Evolutionary conservation across 2,797 vertebrate genomes (phyloP).

Genomic region (Sebastes umbrosus): DNA sequence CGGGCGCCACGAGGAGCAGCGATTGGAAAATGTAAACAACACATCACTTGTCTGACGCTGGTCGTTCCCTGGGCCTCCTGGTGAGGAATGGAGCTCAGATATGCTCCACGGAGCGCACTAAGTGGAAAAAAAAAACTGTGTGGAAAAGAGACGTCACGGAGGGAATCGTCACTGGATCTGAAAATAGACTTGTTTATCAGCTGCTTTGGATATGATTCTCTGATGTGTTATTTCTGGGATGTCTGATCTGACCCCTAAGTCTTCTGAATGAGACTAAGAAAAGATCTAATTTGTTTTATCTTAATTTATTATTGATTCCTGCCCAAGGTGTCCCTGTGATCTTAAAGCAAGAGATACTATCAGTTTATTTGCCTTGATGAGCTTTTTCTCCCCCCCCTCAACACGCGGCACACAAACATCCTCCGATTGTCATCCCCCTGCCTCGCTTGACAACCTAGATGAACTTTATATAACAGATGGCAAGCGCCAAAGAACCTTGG

Average conservation of each 20-base stretch:
- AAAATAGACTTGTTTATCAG: constrained; percentile 23
- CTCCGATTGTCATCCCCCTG: constrained; percentile 17
- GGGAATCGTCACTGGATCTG: background rate
- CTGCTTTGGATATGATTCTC: background rate
- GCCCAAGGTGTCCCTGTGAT: constrained; percentile 59
- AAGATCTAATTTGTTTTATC: constrained; percentile 47
- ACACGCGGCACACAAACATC: constrained; percentile 10
- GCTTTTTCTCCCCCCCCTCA: background rate
- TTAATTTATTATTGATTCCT: constrained; percentile 55
- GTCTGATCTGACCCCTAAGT: constrained; percentile 15
- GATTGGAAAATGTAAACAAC: constrained; percentile 56
- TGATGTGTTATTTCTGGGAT: constrained; percentile 21
- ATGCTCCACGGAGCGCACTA: background rate
- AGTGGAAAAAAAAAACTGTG: background rate
- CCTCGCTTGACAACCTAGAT: constrained; percentile 33
- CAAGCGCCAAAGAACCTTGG: constrained; percentile 36
- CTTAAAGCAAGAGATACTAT: constrained; percentile 41
- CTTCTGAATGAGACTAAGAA: constrained; percentile 19
- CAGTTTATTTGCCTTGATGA: constrained; percentile 44
- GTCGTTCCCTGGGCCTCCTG: constrained; percentile 24
- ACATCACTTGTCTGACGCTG: constrained; percentile 34
- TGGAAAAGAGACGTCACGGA: background rate
- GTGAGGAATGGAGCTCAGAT: background rate
- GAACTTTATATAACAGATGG: constrained; percentile 60
- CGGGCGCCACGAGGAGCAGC: constrained; percentile 35